Conservation (phyloP, 2,113 vertebrate species). For the Alectura lathami region DNA sequence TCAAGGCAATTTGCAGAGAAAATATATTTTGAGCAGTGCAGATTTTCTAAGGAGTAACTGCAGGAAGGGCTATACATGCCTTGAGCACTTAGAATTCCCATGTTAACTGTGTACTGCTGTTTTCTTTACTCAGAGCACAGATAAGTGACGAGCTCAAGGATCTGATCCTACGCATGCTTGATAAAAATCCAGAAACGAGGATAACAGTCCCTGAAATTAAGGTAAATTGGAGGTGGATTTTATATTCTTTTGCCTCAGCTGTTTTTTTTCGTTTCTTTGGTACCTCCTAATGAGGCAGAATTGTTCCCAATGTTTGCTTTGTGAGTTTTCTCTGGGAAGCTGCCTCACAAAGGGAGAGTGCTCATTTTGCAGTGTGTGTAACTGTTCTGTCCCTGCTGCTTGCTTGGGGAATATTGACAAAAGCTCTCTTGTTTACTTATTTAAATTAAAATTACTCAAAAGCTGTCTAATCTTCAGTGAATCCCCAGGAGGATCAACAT, state of each 20-base stretch:
- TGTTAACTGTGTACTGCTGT: background rate
- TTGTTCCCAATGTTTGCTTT: background rate
- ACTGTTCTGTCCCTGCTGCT: background rate
- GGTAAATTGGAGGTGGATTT: slow-evolving; percentile 67
- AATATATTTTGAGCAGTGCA: background rate
- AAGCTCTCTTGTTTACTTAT: slow-evolving; percentile 18
- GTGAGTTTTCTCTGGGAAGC: background rate
- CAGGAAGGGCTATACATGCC: background rate
- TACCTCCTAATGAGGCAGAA: background rate
- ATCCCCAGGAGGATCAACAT: background rate
- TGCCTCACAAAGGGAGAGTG: background rate
- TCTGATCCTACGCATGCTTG: slow-evolving; percentile 89
- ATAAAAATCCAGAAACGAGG: slow-evolving; percentile 92
- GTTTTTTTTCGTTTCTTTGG: background rate
- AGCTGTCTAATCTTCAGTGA: background rate
- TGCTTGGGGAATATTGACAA: slow-evolving; percentile 39
- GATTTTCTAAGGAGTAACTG: background rate
- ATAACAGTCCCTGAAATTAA: slow-evolving; percentile 94
- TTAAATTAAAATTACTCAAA: slow-evolving; percentile 18
- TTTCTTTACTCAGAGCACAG: slow-evolving; percentile 75
- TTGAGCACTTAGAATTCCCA: background rate
- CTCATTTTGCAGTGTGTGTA: background rate
- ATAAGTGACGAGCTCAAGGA: slow-evolving; percentile 86
- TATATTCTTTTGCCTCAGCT: background rate
- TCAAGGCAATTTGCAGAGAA: background rate